Conservation (phyloP, 2,888 invertebrate genomes). For the Rhagium mordax region DNA sequence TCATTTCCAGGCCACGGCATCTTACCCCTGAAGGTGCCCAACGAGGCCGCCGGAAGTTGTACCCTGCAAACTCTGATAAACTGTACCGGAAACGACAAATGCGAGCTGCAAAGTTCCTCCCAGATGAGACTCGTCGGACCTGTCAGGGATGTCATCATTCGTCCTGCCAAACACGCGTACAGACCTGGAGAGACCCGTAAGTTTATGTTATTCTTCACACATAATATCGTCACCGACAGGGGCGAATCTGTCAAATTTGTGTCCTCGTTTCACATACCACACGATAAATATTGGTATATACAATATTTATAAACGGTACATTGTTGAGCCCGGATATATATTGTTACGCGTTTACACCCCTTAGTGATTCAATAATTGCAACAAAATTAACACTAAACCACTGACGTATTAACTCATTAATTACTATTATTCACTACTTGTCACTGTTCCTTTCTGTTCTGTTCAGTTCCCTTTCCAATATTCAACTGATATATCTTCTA, state of each 20-base stretch:
- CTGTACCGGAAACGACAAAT: slow-evolving; percentile 72
- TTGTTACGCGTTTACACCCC: too few relatives aligned
- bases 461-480: too few relatives aligned
- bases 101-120: slow-evolving; percentile 75
- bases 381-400: too few relatives aligned
- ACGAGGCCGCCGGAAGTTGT: slow-evolving; percentile 75
- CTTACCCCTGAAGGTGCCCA: slow-evolving; percentile 75
- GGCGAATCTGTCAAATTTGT: background rate
- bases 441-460: too few relatives aligned
- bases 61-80: slow-evolving; percentile 77
- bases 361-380: too few relatives aligned
- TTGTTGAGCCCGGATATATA: too few relatives aligned
- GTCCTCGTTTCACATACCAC: background rate
- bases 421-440: too few relatives aligned
- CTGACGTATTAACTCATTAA: too few relatives aligned
- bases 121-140: slow-evolving; percentile 77
- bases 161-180: slow-evolving; percentile 76
- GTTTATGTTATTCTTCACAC: slow-evolving; percentile 55
- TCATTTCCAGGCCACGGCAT: slow-evolving; percentile 76
- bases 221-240: background rate
- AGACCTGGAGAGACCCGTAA: slow-evolving; percentile 77
- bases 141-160: slow-evolving; percentile 77
- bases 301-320: too few relatives aligned
- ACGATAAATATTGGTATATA: too few relatives aligned
- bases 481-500: too few relatives aligned